Evolutionary conservation across 2,113 vertebrate genomes (phyloP).

Genomic region (Nesogale talazaci): DNA sequence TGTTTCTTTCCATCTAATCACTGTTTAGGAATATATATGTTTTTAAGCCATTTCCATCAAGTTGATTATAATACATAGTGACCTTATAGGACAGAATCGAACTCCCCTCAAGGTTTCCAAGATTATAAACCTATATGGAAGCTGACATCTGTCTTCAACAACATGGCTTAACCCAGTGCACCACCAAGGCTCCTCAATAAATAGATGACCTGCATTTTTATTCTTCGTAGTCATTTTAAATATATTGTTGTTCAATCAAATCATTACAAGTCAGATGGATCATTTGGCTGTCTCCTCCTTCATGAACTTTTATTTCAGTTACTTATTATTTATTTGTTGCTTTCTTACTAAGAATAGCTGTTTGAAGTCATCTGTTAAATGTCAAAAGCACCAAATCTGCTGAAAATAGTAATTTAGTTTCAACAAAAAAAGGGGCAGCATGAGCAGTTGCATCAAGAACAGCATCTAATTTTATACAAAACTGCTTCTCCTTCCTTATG

Average conservation of each 20-base stretch:
- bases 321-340: background rate
- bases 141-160: background rate
- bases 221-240: background rate
- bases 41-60: background rate
- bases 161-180: too few species aligned
- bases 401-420: conserved; percentile 15
- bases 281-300: conserved; percentile 5
- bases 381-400: background rate
- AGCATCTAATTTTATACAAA: background rate
- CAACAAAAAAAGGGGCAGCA: conserved; percentile 41
- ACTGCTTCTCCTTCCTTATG: background rate
- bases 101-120: background rate
- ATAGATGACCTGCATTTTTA: background rate
- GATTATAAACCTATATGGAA: background rate
- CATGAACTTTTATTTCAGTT: background rate
- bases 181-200: background rate
- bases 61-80: background rate
- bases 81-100: background rate
- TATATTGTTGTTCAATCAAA: background rate
- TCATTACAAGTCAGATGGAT: background rate
- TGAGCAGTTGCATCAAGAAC: conserved; percentile 33
- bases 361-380: conserved; percentile 2
- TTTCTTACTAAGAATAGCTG: conserved; percentile 41
- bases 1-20: background rate
- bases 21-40: background rate